phyloP scores from a whole-genome alignment of 2,113 vertebrate species.

The human (Homo sapiens) region DNA sequence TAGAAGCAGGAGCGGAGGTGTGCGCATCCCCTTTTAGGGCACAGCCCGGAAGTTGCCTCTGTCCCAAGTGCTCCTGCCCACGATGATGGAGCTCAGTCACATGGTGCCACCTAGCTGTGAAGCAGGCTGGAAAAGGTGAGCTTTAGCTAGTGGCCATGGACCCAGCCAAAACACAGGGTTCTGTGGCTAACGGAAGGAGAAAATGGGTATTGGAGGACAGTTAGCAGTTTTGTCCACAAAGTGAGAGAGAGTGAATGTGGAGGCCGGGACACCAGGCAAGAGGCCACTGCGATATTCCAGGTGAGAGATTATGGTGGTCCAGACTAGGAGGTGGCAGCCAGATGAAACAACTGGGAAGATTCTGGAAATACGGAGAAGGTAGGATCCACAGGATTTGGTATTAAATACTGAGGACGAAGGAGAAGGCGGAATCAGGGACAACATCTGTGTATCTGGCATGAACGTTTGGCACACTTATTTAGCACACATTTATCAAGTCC shows the following conservation, averaged over 20 bases:
- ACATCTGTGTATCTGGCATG: background rate
- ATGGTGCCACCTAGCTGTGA: background rate
- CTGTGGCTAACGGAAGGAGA: background rate
- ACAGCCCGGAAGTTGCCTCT: background rate
- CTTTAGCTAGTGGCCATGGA: background rate
- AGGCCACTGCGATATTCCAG: background rate
- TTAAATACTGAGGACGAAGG: background rate
- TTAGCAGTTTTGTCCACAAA: background rate
- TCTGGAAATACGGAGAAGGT: background rate
- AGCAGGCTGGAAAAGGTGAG: background rate
- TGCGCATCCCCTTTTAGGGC: background rate
- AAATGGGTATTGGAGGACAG: background rate
- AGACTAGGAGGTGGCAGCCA: background rate
- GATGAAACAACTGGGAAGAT: background rate
- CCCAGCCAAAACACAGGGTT: background rate
- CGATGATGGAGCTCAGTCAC: background rate
- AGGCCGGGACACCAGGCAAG: background rate
- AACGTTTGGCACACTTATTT: background rate
- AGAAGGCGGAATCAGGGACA: background rate
- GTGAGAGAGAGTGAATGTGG: background rate
- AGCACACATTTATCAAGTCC: background rate
- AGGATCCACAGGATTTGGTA: background rate
- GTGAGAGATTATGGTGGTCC: background rate
- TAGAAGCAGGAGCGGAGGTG: background rate
- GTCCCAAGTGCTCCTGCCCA: background rate